These are phyloP conservation scores for Neoniphon sammara DNA, from an alignment of 2,797 vertebrate genomes.

Conservation along the genomic window DNA sequence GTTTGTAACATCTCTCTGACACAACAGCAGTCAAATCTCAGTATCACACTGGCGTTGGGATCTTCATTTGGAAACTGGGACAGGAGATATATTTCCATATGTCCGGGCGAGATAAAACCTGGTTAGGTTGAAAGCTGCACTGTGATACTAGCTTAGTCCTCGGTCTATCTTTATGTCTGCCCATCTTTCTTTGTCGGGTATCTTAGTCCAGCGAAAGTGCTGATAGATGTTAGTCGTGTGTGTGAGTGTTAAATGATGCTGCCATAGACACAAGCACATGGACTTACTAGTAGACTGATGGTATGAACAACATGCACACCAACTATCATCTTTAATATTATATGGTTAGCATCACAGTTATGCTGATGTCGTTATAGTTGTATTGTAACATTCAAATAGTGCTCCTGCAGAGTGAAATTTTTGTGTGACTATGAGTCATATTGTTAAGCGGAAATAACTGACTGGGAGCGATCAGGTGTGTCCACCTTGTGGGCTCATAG, in stretches of 20 bases:
- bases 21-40: too few species aligned
- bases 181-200: too few species aligned
- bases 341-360: background rate
- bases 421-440: background rate
- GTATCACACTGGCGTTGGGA: background rate
- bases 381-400: background rate
- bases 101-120: background rate
- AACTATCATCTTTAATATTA: background rate
- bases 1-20: too few species aligned
- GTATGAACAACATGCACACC: background rate
- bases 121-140: background rate
- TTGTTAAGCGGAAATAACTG: background rate
- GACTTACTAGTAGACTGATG: background rate
- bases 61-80: background rate
- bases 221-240: background rate
- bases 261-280: background rate
- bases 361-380: background rate
- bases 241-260: background rate
- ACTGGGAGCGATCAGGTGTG: slow-evolving; percentile 11
- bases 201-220: background rate
- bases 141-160: too few species aligned
- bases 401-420: background rate
- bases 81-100: background rate
- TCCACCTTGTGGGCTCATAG: background rate
- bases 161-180: too few species aligned